These are phyloP conservation scores for Nephrotoma guestfalica DNA, from an alignment of 2,888 invertebrate species.

Conservation along the genomic window DNA sequence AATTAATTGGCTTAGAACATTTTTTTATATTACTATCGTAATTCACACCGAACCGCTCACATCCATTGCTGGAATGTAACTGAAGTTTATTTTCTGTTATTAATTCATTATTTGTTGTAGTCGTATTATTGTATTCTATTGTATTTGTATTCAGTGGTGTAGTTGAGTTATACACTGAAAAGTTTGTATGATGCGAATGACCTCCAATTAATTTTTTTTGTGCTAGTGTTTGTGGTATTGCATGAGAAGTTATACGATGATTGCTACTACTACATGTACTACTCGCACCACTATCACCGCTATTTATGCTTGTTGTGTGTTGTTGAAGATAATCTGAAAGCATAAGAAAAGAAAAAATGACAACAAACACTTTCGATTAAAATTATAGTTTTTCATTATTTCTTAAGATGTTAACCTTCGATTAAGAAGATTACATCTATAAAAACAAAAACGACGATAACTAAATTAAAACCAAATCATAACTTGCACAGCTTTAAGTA, in stretches of 20 bases:
- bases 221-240: not conserved
- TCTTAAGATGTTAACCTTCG: constrained; percentile 1
- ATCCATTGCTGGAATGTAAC: constrained; percentile 29
- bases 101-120: constrained; percentile 1
- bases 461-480: not conserved
- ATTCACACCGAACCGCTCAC: constrained; percentile 15
- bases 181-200: constrained; percentile 1
- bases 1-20: constrained; percentile 3
- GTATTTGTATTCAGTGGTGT: not conserved
- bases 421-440: not conserved
- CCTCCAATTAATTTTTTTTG: constrained; percentile 1
- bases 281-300: not conserved
- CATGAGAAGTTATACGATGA: not conserved
- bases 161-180: not conserved
- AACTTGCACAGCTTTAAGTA: not conserved
- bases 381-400: not conserved
- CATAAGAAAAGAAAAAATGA: not conserved
- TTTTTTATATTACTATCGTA: not conserved
- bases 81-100: constrained; percentile 16
- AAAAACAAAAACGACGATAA: not conserved
- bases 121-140: not conserved
- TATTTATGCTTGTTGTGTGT: not conserved
- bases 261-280: not conserved
- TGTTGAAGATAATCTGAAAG: not conserved
- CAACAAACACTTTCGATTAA: constrained; percentile 4